phyloP scores from a whole-genome alignment of 2,797 vertebrate genomes.

The Adrianichthys oophorus region DNA sequence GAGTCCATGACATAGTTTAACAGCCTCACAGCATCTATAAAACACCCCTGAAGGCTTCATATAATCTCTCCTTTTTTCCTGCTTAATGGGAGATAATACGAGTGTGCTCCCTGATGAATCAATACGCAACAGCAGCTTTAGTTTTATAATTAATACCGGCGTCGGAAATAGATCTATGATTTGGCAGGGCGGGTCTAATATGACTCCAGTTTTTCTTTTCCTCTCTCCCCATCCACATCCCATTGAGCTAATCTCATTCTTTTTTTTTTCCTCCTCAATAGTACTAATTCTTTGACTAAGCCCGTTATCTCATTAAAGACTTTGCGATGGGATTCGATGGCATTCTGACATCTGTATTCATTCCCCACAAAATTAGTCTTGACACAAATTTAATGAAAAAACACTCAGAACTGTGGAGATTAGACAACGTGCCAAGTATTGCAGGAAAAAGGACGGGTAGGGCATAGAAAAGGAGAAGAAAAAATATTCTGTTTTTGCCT shows the following conservation, averaged over 20 bases:
- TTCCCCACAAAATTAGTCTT: conserved; percentile 76
- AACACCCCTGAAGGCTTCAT: conserved; percentile 73
- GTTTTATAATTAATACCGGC: conserved; percentile 81
- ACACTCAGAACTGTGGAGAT: conserved; percentile 66
- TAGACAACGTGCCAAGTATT: conserved; percentile 68
- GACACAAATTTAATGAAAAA: conserved; percentile 79
- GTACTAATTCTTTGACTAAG: conserved; percentile 81
- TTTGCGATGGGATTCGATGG: conserved; percentile 76
- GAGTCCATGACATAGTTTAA: conserved; percentile 78
- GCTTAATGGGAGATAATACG: conserved; percentile 82
- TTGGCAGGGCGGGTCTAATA: conserved; percentile 76
- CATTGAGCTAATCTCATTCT: conserved; percentile 71
- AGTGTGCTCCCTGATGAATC: conserved; percentile 75
- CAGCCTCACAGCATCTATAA: conserved; percentile 75
- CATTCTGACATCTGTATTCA: conserved; percentile 83
- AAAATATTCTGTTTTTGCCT: conserved; percentile 57
- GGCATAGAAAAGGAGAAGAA: background rate
- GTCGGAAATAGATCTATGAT: conserved; percentile 81
- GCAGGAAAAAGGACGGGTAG: conserved; percentile 7
- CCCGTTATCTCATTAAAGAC: conserved; percentile 82
- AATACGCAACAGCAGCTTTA: conserved; percentile 80
- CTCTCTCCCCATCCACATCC: conserved; percentile 48
- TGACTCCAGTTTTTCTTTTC: conserved; percentile 45
- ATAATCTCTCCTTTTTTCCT: conserved; percentile 77
- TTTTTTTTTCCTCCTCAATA: conserved; percentile 49